Conservation (phyloP, 1,140 invertebrate genomes). For the Aphelenchoides besseyi region DNA sequence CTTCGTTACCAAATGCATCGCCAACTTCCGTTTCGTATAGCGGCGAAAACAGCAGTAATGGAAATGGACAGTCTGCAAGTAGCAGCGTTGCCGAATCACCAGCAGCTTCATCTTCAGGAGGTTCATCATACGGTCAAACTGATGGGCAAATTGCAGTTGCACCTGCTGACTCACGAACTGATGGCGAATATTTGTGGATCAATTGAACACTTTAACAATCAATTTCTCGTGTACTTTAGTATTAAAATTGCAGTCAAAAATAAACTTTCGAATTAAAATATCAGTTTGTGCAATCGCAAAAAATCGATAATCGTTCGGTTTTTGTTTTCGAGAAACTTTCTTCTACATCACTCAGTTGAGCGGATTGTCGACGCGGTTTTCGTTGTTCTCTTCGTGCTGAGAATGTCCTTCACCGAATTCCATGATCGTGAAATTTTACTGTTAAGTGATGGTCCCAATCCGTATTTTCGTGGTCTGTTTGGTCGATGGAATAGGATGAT, state of each 20-base stretch:
- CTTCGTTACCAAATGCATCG: not conserved
- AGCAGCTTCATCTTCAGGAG: not conserved
- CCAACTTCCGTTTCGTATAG: not conserved
- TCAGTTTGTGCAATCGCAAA: not conserved
- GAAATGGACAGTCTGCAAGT: not conserved
- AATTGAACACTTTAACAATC: slow-evolving; percentile 17
- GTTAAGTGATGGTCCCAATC: not conserved
- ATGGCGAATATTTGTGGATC: slow-evolving; percentile 33
- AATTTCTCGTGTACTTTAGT: too few species aligned
- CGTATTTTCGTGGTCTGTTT: not conserved
- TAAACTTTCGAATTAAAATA: too few species aligned
- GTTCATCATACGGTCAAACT: not conserved
- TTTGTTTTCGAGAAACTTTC: too few species aligned
- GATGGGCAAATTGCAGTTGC: not conserved
- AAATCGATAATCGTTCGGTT: not conserved
- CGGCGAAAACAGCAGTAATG: not conserved
- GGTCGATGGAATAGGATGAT: not conserved
- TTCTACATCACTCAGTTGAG: too few species aligned
- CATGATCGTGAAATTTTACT: too few species aligned
- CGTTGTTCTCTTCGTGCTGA: too few species aligned
- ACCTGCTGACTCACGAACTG: not conserved
- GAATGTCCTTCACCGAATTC: too few species aligned
- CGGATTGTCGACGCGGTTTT: too few species aligned
- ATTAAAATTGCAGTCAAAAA: too few species aligned
- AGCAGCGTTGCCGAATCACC: not conserved